These are phyloP conservation scores for Anorthoa munda DNA, from an alignment of 2,888 invertebrate species.

Conservation along the genomic window DNA sequence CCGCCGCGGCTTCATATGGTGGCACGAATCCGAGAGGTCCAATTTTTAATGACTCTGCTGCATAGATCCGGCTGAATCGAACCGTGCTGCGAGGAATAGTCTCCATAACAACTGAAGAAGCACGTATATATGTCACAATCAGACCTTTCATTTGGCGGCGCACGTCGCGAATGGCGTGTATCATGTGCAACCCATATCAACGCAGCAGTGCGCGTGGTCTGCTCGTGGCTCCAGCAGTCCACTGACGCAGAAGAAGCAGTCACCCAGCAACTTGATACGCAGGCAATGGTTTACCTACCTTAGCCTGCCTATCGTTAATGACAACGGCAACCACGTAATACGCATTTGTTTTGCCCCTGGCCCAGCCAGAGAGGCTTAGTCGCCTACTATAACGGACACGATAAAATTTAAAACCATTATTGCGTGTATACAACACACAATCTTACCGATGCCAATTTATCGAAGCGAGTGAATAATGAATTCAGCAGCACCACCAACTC, in stretches of 20 bases:
- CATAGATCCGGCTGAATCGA: no score
- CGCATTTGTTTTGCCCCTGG: background rate
- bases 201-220: constrained; percentile 97
- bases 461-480: constrained; percentile 97
- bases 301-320: background rate
- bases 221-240: constrained; percentile 93
- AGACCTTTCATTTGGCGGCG: constrained; percentile 55
- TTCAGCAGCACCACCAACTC: constrained; percentile 97
- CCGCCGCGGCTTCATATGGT: no score
- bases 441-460: constrained; percentile 95
- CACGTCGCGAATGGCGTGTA: constrained; percentile 96
- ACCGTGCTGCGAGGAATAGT: background rate
- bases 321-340: background rate
- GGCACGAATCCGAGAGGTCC: no score
- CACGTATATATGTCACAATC: background rate
- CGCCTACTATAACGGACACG: background rate
- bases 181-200: constrained; percentile 99
- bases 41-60: no score
- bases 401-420: background rate
- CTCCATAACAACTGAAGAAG: background rate
- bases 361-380: background rate
- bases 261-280: constrained; percentile 96
- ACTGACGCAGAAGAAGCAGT: constrained; percentile 97
- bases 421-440: background rate
- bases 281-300: constrained; percentile 96